Conservation (phyloP, 2,888 invertebrate genomes). For the Eurois occulta region DNA sequence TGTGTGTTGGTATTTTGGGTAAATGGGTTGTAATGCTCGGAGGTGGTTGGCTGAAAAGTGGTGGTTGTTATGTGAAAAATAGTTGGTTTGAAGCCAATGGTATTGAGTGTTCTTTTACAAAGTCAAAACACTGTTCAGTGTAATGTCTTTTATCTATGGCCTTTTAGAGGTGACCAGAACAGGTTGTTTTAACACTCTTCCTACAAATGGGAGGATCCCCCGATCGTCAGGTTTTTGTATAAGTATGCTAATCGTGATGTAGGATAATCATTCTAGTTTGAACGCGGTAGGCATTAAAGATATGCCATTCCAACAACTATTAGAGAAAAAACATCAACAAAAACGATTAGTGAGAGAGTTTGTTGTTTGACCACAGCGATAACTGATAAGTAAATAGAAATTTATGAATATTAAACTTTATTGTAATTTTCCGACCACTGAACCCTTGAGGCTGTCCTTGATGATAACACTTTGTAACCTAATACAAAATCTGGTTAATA, state of each 20-base stretch:
- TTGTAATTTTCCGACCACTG: background rate
- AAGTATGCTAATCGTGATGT: background rate
- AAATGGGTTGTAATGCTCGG: constrained; percentile 26
- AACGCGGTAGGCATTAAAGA: background rate
- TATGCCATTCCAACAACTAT: background rate
- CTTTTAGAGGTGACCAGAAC: background rate
- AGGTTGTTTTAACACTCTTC: background rate
- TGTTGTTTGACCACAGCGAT: background rate
- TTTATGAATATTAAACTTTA: background rate
- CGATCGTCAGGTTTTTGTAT: background rate
- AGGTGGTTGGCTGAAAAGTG: background rate
- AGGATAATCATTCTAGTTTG: background rate
- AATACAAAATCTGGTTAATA: background rate
- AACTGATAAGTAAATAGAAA: background rate
- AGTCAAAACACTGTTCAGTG: background rate
- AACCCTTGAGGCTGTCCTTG: background rate
- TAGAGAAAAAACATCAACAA: background rate
- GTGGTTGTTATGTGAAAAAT: background rate
- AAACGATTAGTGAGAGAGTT: background rate
- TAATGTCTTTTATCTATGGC: background rate
- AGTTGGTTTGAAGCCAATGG: background rate
- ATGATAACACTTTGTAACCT: background rate
- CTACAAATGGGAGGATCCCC: background rate
- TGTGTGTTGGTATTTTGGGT: constrained; percentile 31
- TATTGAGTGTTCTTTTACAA: constrained; percentile 5